phyloP scores from a whole-genome alignment of 1,140 invertebrate species.

The Hydropsyche tenuis region DNA sequence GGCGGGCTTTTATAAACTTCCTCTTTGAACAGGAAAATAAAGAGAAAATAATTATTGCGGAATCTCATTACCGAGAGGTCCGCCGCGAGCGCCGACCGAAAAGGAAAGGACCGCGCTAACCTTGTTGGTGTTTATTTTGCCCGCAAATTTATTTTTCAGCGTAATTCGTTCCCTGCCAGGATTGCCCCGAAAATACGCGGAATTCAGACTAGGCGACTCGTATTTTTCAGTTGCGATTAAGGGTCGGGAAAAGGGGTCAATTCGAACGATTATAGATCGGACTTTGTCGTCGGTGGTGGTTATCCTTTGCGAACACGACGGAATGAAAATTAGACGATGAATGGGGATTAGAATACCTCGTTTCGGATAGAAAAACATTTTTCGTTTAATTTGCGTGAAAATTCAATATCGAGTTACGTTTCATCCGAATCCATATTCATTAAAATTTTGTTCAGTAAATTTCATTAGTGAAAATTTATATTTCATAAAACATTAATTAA shows the following conservation, averaged over 20 bases:
- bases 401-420: no score
- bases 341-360: conserved; percentile 20
- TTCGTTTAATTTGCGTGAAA: no score
- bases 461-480: no score
- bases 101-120: conserved; percentile 9
- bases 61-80: conserved; percentile 34
- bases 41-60: conserved; percentile 42
- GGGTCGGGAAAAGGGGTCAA: not conserved
- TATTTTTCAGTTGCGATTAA: no score
- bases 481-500: no score
- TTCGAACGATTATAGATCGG: conserved; percentile 9
- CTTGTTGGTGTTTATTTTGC: conserved; percentile 26
- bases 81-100: not conserved
- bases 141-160: conserved; percentile 28
- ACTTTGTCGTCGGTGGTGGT: not conserved
- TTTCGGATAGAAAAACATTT: no score
- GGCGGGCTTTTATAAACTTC: conserved; percentile 36
- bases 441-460: no score
- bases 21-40: conserved; percentile 39
- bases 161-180: conserved; percentile 6
- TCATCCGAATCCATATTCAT: no score
- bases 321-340: not conserved
- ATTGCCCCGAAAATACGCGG: not conserved
- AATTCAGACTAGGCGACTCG: not conserved
- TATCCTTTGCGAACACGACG: no score